Percentiles rank a stretch among this genome's conserved stretches.
phyloP scores from a whole-genome alignment of 2,797 vertebrate species.

The Spea hammondii region DNA sequence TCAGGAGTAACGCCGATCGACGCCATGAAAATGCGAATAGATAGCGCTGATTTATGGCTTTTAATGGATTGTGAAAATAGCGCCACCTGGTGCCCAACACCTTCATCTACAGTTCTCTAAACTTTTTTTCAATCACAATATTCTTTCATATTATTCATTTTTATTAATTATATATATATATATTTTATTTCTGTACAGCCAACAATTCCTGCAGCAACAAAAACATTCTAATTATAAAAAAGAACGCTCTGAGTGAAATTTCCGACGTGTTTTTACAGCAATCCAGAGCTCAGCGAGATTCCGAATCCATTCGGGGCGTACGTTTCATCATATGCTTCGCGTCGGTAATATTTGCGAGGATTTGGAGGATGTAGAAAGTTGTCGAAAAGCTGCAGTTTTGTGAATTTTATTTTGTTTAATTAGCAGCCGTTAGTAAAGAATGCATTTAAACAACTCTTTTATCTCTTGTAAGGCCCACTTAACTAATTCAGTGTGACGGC shows the following conservation, averaged over 20 bases:
- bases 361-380: slow-evolving; percentile 7
- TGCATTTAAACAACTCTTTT: background rate
- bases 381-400: background rate
- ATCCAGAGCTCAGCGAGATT: background rate
- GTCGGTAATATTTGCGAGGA: slow-evolving; percentile 4
- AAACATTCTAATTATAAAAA: background rate
- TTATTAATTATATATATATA: too few species aligned
- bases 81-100: slow-evolving; percentile 8
- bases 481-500: background rate
- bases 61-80: background rate
- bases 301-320: slow-evolving; percentile 1
- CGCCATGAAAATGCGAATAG: too few species aligned
- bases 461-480: background rate
- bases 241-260: too few species aligned
- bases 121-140: too few species aligned
- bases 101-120: background rate
- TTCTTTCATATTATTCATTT: too few species aligned
- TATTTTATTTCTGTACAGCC: too few species aligned
- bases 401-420: background rate
- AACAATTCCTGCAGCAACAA: background rate
- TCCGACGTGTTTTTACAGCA: too few species aligned
- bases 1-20: too few species aligned
- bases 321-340: slow-evolving; percentile 37
- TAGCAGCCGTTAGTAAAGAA: background rate
- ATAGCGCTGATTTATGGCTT: background rate